phyloP scores from a whole-genome alignment of 2,797 vertebrate species.

The Coranthus polyacanthus region DNA sequence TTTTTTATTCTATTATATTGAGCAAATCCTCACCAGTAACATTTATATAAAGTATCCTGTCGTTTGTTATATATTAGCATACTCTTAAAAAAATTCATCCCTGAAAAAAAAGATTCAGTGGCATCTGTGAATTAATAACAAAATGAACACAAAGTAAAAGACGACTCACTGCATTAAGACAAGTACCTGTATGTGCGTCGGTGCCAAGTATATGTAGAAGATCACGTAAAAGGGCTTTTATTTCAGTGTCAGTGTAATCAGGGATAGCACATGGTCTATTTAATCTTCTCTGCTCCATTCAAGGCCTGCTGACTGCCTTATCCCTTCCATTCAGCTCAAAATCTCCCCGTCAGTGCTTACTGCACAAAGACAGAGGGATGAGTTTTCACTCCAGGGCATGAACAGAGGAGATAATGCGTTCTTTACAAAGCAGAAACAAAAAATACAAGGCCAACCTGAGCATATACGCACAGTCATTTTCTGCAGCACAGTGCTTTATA shows the following conservation, averaged over 20 bases:
- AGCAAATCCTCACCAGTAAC: no score
- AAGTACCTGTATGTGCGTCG: not conserved
- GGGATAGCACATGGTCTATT: conserved; percentile 65
- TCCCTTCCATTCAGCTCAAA: conserved; percentile 62
- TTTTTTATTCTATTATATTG: no score
- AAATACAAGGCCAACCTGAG: conserved; percentile 27
- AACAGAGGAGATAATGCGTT: conserved; percentile 34
- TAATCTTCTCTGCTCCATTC: conserved; percentile 71
- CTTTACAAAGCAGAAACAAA: conserved; percentile 24
- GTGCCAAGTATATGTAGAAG: conserved; percentile 17
- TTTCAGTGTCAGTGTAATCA: conserved; percentile 47
- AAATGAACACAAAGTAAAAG: no score
- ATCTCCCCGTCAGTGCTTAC: conserved; percentile 61
- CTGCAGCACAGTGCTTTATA: not conserved
- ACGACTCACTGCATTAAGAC: not conserved
- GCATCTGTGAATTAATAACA: no score
- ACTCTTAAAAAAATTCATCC: no score
- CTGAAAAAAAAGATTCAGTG: no score
- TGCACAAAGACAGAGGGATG: conserved; percentile 66
- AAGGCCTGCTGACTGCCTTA: conserved; percentile 63
- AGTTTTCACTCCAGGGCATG: conserved; percentile 40
- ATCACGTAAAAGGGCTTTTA: conserved; percentile 58
- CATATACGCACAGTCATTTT: not conserved
- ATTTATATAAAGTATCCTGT: no score
- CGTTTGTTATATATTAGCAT: no score